Evolutionary conservation across 2,888 invertebrate species (phyloP), one percentile per base, ranked within the genome.

Genomic region (Andricus quercusramuli): DNA sequence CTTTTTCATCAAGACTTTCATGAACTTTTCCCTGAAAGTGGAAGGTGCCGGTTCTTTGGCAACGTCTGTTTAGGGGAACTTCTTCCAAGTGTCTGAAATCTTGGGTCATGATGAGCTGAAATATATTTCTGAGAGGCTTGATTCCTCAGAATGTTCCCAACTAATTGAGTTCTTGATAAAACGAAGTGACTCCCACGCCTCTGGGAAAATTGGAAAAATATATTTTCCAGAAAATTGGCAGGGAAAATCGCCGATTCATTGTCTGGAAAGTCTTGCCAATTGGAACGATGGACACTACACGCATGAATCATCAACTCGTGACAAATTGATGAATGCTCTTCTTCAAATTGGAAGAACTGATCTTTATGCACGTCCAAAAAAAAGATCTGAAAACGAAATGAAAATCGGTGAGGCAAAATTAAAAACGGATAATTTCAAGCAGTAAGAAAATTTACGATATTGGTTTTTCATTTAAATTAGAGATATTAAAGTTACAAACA

Each of bases 11-110:
- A 47, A 29, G 20, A 44, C 4, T 62, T 70, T 70, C n/a, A 32
- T 74, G 51, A 74, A 74, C 51, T 74, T 74, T 68, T 29, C 13
- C 51, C 74, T 74, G 51, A 74, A 74, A 74, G 25, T 51, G 70
- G 51, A 74, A 74, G 56, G 51, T 56, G 74, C n/a, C 74, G 56
- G 51, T 74, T 74, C 56, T 74, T 74, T 74, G 74, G 56, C 32
- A 74, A 74, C 74, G 51, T 74, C 74, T 74, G 74, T 74, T 74
- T 56, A 74, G 74, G 74, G 32, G 17, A 74, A n/a, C 32, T 56
- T 74, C n/a, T 74, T 56, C 32, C 5, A 32, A 56, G 51, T 29
- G 13, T 32, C 32, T 32, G 32, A 51, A 20, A 51, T 32, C 29
- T 74, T 74, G 74, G 56, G 20, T 56, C n/a, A 74, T 47, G 56